phyloP scores from a whole-genome alignment of 2,888 invertebrate genomes.

The Drosophila hawaiiensis region DNA sequence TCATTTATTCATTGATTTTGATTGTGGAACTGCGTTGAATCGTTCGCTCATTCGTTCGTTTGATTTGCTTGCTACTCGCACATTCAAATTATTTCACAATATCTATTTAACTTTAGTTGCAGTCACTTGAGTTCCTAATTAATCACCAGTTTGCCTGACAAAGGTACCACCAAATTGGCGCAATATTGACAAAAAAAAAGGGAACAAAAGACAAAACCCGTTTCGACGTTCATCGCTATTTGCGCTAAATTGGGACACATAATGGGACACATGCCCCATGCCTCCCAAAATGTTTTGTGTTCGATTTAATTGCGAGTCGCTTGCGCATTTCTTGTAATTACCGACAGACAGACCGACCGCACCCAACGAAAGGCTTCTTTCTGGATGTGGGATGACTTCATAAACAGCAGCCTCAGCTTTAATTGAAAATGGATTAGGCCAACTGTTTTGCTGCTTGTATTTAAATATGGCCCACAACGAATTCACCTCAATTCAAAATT shows the following conservation, averaged over 20 bases:
- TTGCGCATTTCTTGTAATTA: constrained; percentile 60
- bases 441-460: constrained; percentile 16
- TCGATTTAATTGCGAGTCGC: constrained; percentile 53
- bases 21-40: constrained; percentile 35
- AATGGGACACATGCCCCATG: not conserved
- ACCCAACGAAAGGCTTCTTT: constrained; percentile 42
- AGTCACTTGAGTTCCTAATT: constrained; percentile 77
- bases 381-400: constrained; percentile 59
- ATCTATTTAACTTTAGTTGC: constrained; percentile 76
- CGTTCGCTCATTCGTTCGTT: constrained; percentile 49
- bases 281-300: constrained; percentile 18
- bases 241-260: constrained; percentile 8
- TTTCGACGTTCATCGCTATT: constrained; percentile 15
- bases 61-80: constrained; percentile 51
- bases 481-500: constrained; percentile 50
- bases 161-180: constrained; percentile 42
- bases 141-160: constrained; percentile 53
- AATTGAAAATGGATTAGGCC: constrained; percentile 62
- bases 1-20: constrained; percentile 52
- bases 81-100: constrained; percentile 71
- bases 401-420: constrained; percentile 44
- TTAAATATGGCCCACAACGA: constrained; percentile 28
- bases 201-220: not conserved
- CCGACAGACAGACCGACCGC: constrained; percentile 31
- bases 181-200: constrained; percentile 25